Evolutionary conservation across 2,113 vertebrate genomes (phyloP).

Genomic region (Ophiodon elongatus): DNA sequence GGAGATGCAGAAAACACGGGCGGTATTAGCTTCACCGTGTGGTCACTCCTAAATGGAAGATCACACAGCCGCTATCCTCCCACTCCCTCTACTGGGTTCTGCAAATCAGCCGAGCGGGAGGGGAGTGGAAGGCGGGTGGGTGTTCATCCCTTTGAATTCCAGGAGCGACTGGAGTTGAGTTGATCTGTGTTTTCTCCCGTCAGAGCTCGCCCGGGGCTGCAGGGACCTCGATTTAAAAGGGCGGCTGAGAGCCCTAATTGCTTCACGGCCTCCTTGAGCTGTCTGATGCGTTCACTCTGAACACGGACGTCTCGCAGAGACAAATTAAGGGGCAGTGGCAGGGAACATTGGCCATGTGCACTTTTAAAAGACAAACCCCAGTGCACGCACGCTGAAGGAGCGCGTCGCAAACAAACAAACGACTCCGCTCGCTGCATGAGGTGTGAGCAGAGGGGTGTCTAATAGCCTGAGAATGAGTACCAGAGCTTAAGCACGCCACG

Average conservation of each 20-base stretch:
- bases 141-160: constrained; percentile 67
- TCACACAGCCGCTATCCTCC: constrained; percentile 44
- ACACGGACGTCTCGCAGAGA: constrained; percentile 60
- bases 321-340: constrained; percentile 56
- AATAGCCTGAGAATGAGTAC: constrained; percentile 42
- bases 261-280: constrained; percentile 69
- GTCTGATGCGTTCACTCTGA: constrained; percentile 57
- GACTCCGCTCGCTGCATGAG: constrained; percentile 17
- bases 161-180: constrained; percentile 46
- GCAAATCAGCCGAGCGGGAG: constrained; percentile 50
- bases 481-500: constrained; percentile 19
- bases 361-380: constrained; percentile 56
- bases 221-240: constrained; percentile 71
- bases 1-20: constrained; percentile 42
- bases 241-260: constrained; percentile 74
- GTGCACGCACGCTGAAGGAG: constrained; percentile 14
- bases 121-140: constrained; percentile 44
- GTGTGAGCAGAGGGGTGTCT: constrained; percentile 49
- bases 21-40: constrained; percentile 65
- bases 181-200: constrained; percentile 56
- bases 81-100: constrained; percentile 35
- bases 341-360: constrained; percentile 53
- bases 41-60: constrained; percentile 65
- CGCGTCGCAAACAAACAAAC: constrained; percentile 41
- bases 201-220: constrained; percentile 54